Evolutionary conservation across 2,888 invertebrate genomes (phyloP), one percentile per base, ranked within the genome.

Genomic region (Leptinotarsa peninsularis): DNA sequence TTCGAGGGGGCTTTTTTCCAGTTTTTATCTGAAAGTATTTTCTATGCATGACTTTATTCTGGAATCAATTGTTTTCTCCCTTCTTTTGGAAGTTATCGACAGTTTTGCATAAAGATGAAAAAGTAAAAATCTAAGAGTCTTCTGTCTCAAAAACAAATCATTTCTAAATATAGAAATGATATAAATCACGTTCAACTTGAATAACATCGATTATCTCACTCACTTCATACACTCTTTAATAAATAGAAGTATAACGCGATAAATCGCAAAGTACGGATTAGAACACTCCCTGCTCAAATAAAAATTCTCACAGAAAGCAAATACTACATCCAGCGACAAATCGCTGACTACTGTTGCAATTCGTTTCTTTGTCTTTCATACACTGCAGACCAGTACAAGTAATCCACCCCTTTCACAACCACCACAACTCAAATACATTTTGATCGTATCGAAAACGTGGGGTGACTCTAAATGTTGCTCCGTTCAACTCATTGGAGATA

Each of bases 371-470:
- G 78, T 79, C 78, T 75, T 71, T 66, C 72, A 27, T 60, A 56
- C 56, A 43, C 63, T 23, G 63, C 63, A 33, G n/a, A 54, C 23
- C 15, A 74, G 72, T 71, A 74, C 3, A 74, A 76, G 78, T 75
- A 79, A 79, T 76, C 76, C 75, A 79, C 73, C 78, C 80, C 75
- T 81, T 76, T 79, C 77, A 74, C 77, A 80, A 79, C 76, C 68
- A 79, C 76, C 77, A 78, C 74, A 78, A 76, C 74, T 72, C 75
- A 78, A 80, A 79, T 73, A 80, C 78, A 79, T 54, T 79, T 80
- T 78, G 82, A 82, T 81, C 76, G 76, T 78, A 82, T 82, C 80
- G 76, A 66, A 69, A 76, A 80, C 80, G 81, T 81, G 81, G 74
- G 58, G 75, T 72, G 75, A 76, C 77, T 81, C 78, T 66, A 75